Evolutionary conservation across 2,888 invertebrate species (phyloP).

Genomic region (Amphipyra berbera): DNA sequence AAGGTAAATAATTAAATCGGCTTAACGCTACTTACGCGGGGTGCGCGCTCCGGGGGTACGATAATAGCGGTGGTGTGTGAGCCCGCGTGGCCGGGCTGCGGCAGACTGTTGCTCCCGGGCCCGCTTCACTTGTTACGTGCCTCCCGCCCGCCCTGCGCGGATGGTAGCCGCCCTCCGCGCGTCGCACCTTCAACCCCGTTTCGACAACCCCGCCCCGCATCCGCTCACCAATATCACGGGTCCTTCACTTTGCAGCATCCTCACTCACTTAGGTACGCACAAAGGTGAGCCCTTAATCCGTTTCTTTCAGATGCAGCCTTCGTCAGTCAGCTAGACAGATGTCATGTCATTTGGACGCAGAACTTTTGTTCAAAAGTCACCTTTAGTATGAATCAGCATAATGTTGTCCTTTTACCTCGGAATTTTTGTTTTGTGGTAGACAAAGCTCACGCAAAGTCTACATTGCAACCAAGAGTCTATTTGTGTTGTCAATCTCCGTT

Average conservation of each 20-base stretch:
- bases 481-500: slow-evolving; percentile 20
- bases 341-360: slow-evolving; percentile 26
- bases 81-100: slow-evolving; percentile 88
- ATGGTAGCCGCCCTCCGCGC: slow-evolving; percentile 68
- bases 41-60: slow-evolving; percentile 71
- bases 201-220: slow-evolving; percentile 79
- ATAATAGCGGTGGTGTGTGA: slow-evolving; percentile 78
- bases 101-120: slow-evolving; percentile 90
- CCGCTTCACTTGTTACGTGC: slow-evolving; percentile 89
- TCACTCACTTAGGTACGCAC: slow-evolving; percentile 73
- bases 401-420: slow-evolving; percentile 27
- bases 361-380: slow-evolving; percentile 28
- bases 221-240: slow-evolving; percentile 82
- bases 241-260: slow-evolving; percentile 85
- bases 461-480: slow-evolving; percentile 8
- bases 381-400: slow-evolving; percentile 17
- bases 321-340: slow-evolving; percentile 43
- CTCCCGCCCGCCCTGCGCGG: slow-evolving; percentile 81
- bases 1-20: slow-evolving; percentile 72
- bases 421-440: slow-evolving; percentile 21
- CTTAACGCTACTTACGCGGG: slow-evolving; percentile 83
- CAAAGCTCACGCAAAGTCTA: slow-evolving; percentile 13
- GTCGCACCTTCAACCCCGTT: slow-evolving; percentile 67
- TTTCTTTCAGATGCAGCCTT: slow-evolving; percentile 50
- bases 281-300: slow-evolving; percentile 57